phyloP scores from a whole-genome alignment of 2,113 vertebrate genomes.

The Anolis sagrei region DNA sequence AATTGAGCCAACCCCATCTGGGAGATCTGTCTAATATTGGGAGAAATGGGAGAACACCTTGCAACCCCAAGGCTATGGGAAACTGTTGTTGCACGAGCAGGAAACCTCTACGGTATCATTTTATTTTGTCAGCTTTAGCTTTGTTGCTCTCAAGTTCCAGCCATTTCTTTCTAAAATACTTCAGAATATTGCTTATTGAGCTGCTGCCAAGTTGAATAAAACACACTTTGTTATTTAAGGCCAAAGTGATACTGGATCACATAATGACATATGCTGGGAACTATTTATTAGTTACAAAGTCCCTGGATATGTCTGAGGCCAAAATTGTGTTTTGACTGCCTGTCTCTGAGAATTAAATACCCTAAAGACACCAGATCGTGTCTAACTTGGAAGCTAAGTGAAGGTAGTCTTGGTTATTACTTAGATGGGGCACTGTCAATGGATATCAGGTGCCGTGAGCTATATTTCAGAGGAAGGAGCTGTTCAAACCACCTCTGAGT shows the following conservation, averaged over 20 bases:
- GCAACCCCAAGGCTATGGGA: not conserved
- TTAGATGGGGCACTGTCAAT: too few relatives aligned
- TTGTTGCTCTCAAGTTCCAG: not conserved
- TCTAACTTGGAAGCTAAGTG: too few relatives aligned
- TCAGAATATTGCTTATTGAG: not conserved
- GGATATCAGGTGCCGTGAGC: too few relatives aligned
- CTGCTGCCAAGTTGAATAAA: not conserved
- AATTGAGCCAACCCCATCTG: not conserved
- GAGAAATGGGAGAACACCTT: not conserved
- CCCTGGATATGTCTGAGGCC: not conserved
- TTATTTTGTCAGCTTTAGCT: not conserved
- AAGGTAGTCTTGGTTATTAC: too few relatives aligned
- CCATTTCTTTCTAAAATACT: not conserved
- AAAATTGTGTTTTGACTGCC: not conserved
- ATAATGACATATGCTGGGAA: not conserved
- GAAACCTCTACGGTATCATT: not conserved
- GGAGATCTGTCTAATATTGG: not conserved
- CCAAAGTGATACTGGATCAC: too few relatives aligned
- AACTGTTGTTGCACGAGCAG: not conserved
- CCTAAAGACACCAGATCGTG: too few relatives aligned
- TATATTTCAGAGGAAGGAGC: too few relatives aligned
- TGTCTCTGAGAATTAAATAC: not conserved
- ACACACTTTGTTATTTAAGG: not conserved
- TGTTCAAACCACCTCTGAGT: too few relatives aligned
- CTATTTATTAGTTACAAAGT: not conserved